phyloP scores from a whole-genome alignment of 2,888 invertebrate genomes.

The Eupeodes luniger region DNA sequence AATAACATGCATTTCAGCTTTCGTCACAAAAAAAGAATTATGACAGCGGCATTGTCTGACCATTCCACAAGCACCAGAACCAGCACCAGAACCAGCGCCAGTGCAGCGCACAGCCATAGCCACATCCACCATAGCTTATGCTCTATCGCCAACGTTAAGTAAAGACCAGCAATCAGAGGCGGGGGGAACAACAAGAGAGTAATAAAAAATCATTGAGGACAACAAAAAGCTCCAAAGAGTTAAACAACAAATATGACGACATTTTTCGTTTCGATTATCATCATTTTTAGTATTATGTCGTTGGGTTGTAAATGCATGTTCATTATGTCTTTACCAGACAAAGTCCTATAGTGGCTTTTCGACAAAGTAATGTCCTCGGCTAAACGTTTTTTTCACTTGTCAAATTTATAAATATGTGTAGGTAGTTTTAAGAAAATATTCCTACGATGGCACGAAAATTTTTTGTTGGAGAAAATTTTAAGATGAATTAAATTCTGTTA shows the following conservation, averaged over 20 bases:
- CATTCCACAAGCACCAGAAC: constrained; percentile 35
- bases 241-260: constrained; percentile 76
- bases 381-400: constrained; percentile 53
- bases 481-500: too few species aligned
- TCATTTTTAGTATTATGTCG: constrained; percentile 75
- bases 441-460: background rate
- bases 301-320: constrained; percentile 76
- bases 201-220: constrained; percentile 52
- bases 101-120: too few species aligned
- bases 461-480: too few species aligned
- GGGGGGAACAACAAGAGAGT: constrained; percentile 8
- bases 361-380: constrained; percentile 51
- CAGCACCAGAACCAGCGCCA: too few species aligned
- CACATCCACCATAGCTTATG: constrained; percentile 22
- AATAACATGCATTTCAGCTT: constrained; percentile 73
- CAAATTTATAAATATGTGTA: constrained; percentile 22
- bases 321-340: constrained; percentile 69
- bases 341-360: constrained; percentile 45
- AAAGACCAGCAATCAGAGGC: constrained; percentile 52
- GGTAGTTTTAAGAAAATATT: background rate
- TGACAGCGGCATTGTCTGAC: constrained; percentile 74
- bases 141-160: constrained; percentile 1
- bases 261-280: constrained; percentile 76
- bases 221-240: constrained; percentile 50
- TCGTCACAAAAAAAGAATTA: constrained; percentile 75